Base-by-base conservation (phyloP, 2,888 invertebrate species). In the Xestoiulus laeticollis region DNA sequence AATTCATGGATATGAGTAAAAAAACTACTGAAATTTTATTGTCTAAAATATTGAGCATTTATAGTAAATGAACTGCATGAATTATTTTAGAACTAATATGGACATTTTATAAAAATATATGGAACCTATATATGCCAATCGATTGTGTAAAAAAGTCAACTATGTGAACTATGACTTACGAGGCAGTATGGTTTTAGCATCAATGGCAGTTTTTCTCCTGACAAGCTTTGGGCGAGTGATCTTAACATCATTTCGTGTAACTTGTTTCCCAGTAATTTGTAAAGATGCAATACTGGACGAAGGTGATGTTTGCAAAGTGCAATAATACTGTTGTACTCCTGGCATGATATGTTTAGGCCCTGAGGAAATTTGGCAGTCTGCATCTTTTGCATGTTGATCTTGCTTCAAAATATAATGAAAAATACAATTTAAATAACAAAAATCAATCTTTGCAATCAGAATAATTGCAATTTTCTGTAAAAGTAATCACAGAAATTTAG, bases 131-230 rank as follows among this genome's bases (percentile, higher is more conserved):
- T 44, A 44, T 44, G 8, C 44, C 44, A 12, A 44, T 0, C 14
- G n/a, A 14, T 44, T 44, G 59, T 59, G 59, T 22, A 59, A 16
- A 59, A 59, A 6, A 22, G 44, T 10, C 26, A 68, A 26, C 26
- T 16, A 16, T 26, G 68, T 2, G 4, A 12, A 14, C 12, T 30
- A 14, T 78, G 30, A 78, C 78, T 78, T 78, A 78, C 78, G 78
- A 78, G 78, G 78, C 78, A 78, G 78, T 78, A 78, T 78, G 6
- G 78, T 32, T 30, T 78, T 78, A 78, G 78, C 78, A 78, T 78
- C 78, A 78, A 78, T 78, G 16, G 78, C 78, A 78, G 78, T 78
- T 30, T 78, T 78, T 30, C 78, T 5, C 30, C 78, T 78, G 16
- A 78, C 78, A 78, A 78, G 78, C 30, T 26, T 78, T 30, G 78